Base-by-base conservation (phyloP, 2,797 vertebrate genomes). In the Anas flavirostris region DNA sequence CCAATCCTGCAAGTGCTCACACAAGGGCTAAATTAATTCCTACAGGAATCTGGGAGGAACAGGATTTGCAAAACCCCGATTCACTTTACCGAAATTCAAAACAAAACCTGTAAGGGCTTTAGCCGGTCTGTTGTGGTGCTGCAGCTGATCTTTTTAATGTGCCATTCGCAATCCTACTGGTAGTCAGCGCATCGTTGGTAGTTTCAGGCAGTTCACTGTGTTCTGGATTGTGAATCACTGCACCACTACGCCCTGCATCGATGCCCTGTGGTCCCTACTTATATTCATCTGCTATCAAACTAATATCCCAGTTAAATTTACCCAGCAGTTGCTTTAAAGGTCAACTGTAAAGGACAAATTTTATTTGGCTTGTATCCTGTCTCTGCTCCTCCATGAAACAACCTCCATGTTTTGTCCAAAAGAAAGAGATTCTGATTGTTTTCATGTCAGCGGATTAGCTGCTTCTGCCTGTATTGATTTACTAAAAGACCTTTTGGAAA, bases 321-420 rank as follows among this genome's bases (percentile, higher is more conserved):
- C 79, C 46, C 89, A 84, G 69, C 63, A 70, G 69, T 84, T 86
- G 77, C 75, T 94, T 91, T 88, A 95, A 96, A 95, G 91, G 89
- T 96, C 94, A 96, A 39, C 52, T 85, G 79, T 77, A 93, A 94
- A 96, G 92, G 94, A 92, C 70, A 91, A 15, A 82, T 80, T 82
- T 86, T 89, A 81, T 91, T 93, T 96, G 87, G 88, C 91, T 86
- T 82, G 52, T 84, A 33, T 94, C 86, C 87, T 74, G n/a, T 66
- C 21, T 73, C 46, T 83, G n/a, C 26, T 86, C 64, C 67, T 77
- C 80, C 64, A 77, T 31, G 56, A 92, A 77, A 37, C 62, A 43
- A 63, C 58, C 66, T 87, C 73, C 60, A 43, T 21, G 37, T 72
- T 96, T 86, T 50, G 93, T 35, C 90, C 80, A 64, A 88, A 94